Evolutionary conservation across 2,797 vertebrate genomes (phyloP).

Genomic region (Balearica regulorum): DNA sequence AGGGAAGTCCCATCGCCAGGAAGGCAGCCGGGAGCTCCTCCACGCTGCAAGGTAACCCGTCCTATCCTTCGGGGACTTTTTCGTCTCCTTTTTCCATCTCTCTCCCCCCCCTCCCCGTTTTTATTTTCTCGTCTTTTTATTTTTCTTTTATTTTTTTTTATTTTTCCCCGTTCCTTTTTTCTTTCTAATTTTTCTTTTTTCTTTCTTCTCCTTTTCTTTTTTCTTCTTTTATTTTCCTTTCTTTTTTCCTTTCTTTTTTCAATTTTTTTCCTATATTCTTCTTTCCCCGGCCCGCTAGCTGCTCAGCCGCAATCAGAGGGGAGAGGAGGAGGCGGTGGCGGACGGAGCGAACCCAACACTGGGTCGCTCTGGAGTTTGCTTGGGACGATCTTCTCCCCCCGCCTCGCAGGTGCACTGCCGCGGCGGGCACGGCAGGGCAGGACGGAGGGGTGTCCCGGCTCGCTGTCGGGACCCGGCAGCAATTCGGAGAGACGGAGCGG

Average conservation of each 20-base stretch:
- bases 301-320: background rate
- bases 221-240: background rate
- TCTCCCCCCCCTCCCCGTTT: no score
- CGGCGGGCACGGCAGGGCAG: background rate
- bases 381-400: background rate
- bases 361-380: background rate
- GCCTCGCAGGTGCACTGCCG: background rate
- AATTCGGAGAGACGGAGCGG: no score
- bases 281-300: background rate
- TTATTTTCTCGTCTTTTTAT: background rate
- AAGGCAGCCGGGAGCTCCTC: background rate
- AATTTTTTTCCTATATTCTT: no score
- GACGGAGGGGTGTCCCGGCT: background rate
- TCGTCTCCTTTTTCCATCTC: background rate
- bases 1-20: background rate
- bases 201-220: accelerated
- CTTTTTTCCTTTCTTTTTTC: background rate
- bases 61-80: background rate
- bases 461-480: background rate
- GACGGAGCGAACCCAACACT: background rate
- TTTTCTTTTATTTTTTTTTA: accelerated
- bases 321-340: background rate
- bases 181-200: background rate
- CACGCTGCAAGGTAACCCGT: conserved; percentile 4
- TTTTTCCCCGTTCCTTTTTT: accelerated